A percentile compares a stretch with the other conserved stretches of the same genome.
Evolutionary conservation across 2,888 invertebrate genomes (phyloP).

Genomic region (Fabriciana adippe): DNA sequence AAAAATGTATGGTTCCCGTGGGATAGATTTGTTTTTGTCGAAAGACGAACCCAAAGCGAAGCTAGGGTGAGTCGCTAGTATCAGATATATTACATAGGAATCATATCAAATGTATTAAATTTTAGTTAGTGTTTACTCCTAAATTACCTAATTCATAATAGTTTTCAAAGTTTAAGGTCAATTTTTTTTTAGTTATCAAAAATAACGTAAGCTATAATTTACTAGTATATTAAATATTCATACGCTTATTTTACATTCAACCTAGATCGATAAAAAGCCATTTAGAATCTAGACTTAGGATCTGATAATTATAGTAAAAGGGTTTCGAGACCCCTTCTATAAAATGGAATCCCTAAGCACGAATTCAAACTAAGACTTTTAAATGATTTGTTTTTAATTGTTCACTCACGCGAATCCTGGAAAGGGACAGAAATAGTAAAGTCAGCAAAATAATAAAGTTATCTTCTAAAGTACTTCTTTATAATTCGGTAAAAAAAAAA

Average conservation of each 20-base stretch:
- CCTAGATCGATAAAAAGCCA: constrained; percentile 16
- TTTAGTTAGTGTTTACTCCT: no score
- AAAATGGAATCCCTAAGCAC: constrained; percentile 25
- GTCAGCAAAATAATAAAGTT: constrained; percentile 4
- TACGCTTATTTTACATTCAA: background rate
- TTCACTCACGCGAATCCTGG: constrained; percentile 21
- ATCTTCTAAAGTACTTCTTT: background rate
- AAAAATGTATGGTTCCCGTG: no score
- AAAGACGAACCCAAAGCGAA: no score
- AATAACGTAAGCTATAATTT: background rate
- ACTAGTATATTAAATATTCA: background rate
- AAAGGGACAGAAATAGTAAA: constrained; percentile 9
- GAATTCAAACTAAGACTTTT: constrained; percentile 27
- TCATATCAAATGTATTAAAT: no score
- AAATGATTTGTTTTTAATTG: constrained; percentile 36
- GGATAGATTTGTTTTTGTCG: no score
- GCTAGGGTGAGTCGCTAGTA: no score
- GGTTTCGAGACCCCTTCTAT: constrained; percentile 16
- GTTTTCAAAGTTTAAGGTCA: no score
- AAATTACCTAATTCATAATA: no score
- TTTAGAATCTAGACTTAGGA: constrained; percentile 15
- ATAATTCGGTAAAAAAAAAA: background rate
- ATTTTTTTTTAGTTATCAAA: no score
- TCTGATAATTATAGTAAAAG: constrained; percentile 20
- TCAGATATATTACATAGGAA: no score